phyloP scores from a whole-genome alignment of 2,888 invertebrate genomes.

The Drosophila gaucha region DNA sequence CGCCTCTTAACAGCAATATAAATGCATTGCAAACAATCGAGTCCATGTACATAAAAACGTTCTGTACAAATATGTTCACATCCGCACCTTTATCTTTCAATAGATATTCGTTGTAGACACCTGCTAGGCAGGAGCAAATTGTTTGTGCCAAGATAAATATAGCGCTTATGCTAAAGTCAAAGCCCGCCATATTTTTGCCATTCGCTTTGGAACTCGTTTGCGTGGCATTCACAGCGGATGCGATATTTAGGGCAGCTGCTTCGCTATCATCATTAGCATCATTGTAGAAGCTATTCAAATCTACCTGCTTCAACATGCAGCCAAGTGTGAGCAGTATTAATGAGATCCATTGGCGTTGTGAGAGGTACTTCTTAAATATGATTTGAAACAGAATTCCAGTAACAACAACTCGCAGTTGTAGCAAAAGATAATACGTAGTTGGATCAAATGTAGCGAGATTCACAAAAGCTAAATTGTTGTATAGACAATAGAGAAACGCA shows the following conservation, averaged over 20 bases:
- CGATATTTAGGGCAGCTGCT: conserved; percentile 53
- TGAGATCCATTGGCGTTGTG: conserved; percentile 94
- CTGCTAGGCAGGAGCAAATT: conserved; percentile 96
- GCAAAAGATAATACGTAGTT: conserved; percentile 95
- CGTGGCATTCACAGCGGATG: background rate
- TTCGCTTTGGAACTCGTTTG: background rate
- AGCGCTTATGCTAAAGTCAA: conserved; percentile 87
- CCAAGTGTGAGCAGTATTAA: conserved; percentile 93
- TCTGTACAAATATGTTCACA: conserved; percentile 96
- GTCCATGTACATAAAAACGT: conserved; percentile 97
- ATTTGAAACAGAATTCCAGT: conserved; percentile 95
- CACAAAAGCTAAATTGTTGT: conserved; percentile 96
- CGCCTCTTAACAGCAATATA: conserved; percentile 89
- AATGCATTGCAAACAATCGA: conserved; percentile 96
- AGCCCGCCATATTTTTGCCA: conserved; percentile 83
- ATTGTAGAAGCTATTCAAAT: conserved; percentile 82
- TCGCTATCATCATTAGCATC: conserved; percentile 72
- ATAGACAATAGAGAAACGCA: conserved; percentile 95
- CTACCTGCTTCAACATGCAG: conserved; percentile 95
- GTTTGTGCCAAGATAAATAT: conserved; percentile 91
- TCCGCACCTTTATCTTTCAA: conserved; percentile 93
- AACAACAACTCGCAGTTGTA: conserved; percentile 96
- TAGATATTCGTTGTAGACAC: conserved; percentile 97
- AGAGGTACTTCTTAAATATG: conserved; percentile 93
- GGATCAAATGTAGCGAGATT: conserved; percentile 97